Conservation (phyloP, 2,888 invertebrate genomes). For the Geotrupes spiniger region DNA sequence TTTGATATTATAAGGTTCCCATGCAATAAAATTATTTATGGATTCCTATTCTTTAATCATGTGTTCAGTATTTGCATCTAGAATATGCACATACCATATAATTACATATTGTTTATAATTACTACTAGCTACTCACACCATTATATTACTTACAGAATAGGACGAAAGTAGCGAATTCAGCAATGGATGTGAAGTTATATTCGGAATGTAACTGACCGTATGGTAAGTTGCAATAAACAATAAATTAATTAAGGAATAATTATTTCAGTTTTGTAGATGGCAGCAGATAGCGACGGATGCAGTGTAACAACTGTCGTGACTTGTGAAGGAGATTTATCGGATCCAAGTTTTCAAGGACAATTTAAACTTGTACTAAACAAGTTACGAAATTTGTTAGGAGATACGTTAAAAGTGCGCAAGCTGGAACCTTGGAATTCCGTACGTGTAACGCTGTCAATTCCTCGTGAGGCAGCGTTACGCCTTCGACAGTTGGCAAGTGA, state of each 20-base stretch:
- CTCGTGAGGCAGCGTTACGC: conserved; percentile 90
- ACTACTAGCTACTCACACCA: conserved; percentile 16
- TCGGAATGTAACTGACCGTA: conserved; percentile 18
- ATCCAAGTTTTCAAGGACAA: conserved; percentile 81
- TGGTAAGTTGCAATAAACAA: conserved; percentile 13
- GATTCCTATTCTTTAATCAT: too few species aligned
- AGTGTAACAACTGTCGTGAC: conserved; percentile 79
- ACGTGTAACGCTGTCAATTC: conserved; percentile 95
- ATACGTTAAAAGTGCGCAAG: conserved; percentile 64
- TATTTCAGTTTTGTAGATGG: conserved; percentile 56
- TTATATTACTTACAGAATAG: conserved; percentile 20
- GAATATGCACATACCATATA: not conserved
- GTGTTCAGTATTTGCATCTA: too few species aligned
- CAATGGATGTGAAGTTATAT: conserved; percentile 17
- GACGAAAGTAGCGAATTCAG: conserved; percentile 17
- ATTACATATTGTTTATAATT: conserved; percentile 22
- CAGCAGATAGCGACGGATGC: conserved; percentile 84
- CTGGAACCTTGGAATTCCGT: conserved; percentile 99
- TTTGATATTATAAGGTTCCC: conserved; percentile 4
- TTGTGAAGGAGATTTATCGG: conserved; percentile 86
- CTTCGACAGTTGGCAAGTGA: conserved; percentile 89
- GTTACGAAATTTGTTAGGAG: conserved; percentile 69
- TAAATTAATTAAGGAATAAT: not conserved
- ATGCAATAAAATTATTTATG: too few species aligned
- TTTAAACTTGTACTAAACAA: conserved; percentile 75